Base-by-base conservation (phyloP, 2,797 vertebrate genomes). In the Lates japonicus region DNA sequence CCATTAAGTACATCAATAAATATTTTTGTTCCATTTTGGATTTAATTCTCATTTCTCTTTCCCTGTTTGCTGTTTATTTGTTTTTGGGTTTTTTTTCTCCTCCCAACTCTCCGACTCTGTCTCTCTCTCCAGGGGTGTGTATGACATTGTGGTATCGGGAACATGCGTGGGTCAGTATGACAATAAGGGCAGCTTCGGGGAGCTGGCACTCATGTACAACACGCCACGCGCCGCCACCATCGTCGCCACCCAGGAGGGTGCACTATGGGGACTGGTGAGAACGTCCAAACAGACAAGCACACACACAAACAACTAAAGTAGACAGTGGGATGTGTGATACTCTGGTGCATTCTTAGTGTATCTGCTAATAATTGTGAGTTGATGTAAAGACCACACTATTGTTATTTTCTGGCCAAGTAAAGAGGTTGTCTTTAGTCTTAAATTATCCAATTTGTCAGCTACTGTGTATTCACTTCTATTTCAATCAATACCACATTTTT, bases 121-220 rank as follows among this genome's bases (percentile, higher is more conserved):
- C 20, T 37, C 7, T 60, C 41, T 64, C 68, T 68, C 87, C 87
- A 99, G 98, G 93, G 98, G 98, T 49, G 84, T 96, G 76, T 99
- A 94, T 90, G 97, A 99, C 92, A 99, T 99, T 57, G 82, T 96
- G 92, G 97, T 99, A 89, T 88, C 92, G 52, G 96, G 94, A 52
- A 94, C 90, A 73, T 97, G 96, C 37, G 98, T 99, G 83, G 98
- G 98, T 85, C 95, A 96, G 76, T 99, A 99, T 66, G 87, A 98
- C 90, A 97, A 99, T 90, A 98, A 94, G 17, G 98, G 98, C 93
- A 99, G 98, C 95, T 99, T 99, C 74, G 98, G 98, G 88, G 98
- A 99, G 72, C 95, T 99, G 76, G 98, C 98, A 6, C 94, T 99
- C 93, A 99, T 99, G 98, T 99, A 99, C 95, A 99, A 99, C 94